These are phyloP conservation scores for Clarias laeviceps DNA, from an alignment of 2,797 vertebrate genomes.

Conservation along the genomic window DNA sequence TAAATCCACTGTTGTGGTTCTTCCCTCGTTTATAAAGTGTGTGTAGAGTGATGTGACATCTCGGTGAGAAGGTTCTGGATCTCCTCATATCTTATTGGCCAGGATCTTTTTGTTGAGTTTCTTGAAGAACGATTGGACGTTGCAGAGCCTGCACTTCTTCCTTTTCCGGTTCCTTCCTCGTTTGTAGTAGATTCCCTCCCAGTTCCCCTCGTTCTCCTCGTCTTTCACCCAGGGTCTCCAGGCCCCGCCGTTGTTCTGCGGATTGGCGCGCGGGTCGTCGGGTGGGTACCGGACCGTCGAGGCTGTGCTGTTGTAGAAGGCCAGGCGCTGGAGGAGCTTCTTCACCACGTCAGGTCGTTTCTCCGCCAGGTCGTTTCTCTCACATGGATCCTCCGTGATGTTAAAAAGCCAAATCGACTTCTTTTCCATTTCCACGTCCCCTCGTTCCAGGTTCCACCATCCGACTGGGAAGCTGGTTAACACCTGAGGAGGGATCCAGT, in stretches of 20 bases:
- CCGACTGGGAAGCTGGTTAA: slow-evolving; percentile 85
- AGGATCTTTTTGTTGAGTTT: slow-evolving; percentile 89
- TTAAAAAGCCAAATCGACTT: slow-evolving; percentile 92
- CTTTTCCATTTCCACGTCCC: slow-evolving; percentile 57
- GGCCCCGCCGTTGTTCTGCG: slow-evolving; percentile 80
- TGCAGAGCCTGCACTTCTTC: slow-evolving; percentile 85
- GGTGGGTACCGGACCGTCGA: slow-evolving; percentile 90
- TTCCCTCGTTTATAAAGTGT: not conserved
- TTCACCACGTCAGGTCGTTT: slow-evolving; percentile 84
- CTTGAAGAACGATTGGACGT: slow-evolving; percentile 87
- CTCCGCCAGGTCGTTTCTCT: slow-evolving; percentile 82
- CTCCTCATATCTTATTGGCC: slow-evolving; percentile 84
- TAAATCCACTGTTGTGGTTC: not conserved
- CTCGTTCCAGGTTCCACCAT: slow-evolving; percentile 95
- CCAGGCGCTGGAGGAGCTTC: slow-evolving; percentile 81
- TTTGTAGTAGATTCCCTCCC: slow-evolving; percentile 73
- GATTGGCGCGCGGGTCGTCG: slow-evolving; percentile 88
- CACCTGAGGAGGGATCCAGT: slow-evolving; percentile 94
- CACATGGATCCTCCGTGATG: slow-evolving; percentile 90
- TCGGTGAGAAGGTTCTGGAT: not conserved
- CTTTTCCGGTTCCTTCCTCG: slow-evolving; percentile 70
- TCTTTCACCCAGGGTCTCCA: slow-evolving; percentile 92
- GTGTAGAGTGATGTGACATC: not conserved
- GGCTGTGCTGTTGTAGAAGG: slow-evolving; percentile 85
- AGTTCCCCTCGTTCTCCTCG: slow-evolving; percentile 73